Percentiles rank a stretch among this genome's conserved stretches.
Evolutionary conservation across 2,888 invertebrate species (phyloP).

Genomic region (Drosophila subsilvestris): DNA sequence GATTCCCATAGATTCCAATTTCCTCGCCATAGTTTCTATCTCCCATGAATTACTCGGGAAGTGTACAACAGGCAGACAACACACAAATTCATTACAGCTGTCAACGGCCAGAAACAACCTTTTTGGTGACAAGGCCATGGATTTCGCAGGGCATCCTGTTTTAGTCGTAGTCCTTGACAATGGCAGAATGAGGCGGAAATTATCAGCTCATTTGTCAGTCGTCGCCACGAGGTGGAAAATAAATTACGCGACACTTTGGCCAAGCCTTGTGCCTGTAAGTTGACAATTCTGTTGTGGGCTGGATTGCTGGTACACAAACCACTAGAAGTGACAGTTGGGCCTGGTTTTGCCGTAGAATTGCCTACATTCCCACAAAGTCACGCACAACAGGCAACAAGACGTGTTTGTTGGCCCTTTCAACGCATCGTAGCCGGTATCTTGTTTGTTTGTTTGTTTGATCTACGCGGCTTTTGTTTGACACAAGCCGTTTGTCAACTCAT

Average conservation of each 20-base stretch:
- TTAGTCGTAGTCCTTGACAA: slow-evolving; percentile 39
- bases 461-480: slow-evolving; percentile 37
- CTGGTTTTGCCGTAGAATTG: slow-evolving; percentile 22
- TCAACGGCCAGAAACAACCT: slow-evolving; percentile 43
- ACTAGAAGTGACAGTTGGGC: slow-evolving; percentile 30
- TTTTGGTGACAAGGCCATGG: slow-evolving; percentile 24
- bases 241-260: slow-evolving; percentile 53
- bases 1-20: too few species aligned
- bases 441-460: slow-evolving; percentile 17
- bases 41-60: neutral
- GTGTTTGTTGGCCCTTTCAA: slow-evolving; percentile 16
- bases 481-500: slow-evolving; percentile 57
- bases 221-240: slow-evolving; percentile 52
- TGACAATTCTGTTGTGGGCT: slow-evolving; percentile 25
- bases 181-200: slow-evolving; percentile 39
- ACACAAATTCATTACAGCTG: slow-evolving; percentile 48
- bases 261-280: slow-evolving; percentile 39
- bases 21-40: too few species aligned
- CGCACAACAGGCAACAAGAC: slow-evolving; percentile 43
- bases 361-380: slow-evolving; percentile 45
- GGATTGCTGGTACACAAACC: neutral
- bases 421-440: slow-evolving; percentile 2
- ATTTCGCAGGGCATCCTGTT: slow-evolving; percentile 10
- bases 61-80: neutral
- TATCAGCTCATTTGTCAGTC: slow-evolving; percentile 58